These are phyloP conservation scores for Scaptomyza flava DNA, from an alignment of 2,888 invertebrate genomes.

Conservation along the genomic window DNA sequence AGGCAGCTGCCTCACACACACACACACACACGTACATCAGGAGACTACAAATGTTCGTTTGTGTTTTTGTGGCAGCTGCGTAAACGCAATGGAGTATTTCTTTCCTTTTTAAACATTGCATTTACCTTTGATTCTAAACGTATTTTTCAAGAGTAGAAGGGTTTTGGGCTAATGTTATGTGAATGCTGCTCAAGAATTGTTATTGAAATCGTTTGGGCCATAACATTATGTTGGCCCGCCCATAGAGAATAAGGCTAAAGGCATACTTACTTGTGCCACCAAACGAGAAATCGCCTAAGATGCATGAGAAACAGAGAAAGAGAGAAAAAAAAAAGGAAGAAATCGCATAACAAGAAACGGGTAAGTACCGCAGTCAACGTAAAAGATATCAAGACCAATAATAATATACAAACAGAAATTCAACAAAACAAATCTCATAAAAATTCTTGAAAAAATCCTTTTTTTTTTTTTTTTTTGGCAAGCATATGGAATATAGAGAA, in stretches of 20 bases:
- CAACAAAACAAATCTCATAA: conserved; percentile 42
- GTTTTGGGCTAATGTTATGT: conserved; percentile 43
- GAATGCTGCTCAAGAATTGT: conserved; percentile 70
- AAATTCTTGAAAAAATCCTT: conserved; percentile 48
- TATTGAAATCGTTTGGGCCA: conserved; percentile 81
- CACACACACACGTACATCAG: conserved; percentile 18
- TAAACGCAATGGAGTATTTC: conserved; percentile 53
- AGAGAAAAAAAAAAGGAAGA: conserved; percentile 17
- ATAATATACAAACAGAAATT: conserved; percentile 29
- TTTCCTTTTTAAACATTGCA: conserved; percentile 58
- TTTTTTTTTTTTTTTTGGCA: conserved; percentile 28
- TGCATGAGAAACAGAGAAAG: conserved; percentile 18
- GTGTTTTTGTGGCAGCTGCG: conserved; percentile 59
- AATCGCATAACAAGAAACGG: conserved; percentile 58
- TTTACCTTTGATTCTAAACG: conserved; percentile 74
- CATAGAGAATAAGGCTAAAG: conserved; percentile 21
- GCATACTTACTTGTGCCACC: conserved; percentile 89
- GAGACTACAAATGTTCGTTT: conserved; percentile 5
- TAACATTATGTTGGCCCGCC: conserved; percentile 52
- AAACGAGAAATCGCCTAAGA: conserved; percentile 89
- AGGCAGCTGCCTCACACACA: conserved; percentile 37
- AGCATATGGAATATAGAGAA: conserved; percentile 29
- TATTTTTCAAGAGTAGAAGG: background rate
- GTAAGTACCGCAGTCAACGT: conserved; percentile 57
- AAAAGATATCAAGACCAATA: conserved; percentile 23